Conservation (phyloP, 2,113 vertebrate species). For the Platysteira castanea region DNA sequence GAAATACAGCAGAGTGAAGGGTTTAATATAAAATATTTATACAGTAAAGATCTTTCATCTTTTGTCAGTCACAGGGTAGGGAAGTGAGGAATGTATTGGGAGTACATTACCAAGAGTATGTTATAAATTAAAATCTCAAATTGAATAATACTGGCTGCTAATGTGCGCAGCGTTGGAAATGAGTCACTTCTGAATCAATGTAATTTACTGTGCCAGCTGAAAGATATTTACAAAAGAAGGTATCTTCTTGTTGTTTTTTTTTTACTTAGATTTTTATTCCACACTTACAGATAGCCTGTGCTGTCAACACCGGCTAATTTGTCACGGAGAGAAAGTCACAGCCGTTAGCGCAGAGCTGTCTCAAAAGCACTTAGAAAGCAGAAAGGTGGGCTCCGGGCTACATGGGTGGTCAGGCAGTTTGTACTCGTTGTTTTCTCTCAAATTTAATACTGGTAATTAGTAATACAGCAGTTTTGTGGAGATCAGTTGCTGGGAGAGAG, state of each 20-base stretch:
- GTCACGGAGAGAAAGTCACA: not conserved
- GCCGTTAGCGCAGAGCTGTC: not conserved
- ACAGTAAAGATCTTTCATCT: conserved; percentile 80
- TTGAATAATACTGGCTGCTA: conserved; percentile 79
- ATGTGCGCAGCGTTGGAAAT: conserved; percentile 74
- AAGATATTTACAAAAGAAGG: conserved; percentile 73
- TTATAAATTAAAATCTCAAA: conserved; percentile 82
- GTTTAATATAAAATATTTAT: conserved; percentile 83
- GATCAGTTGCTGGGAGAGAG: not conserved
- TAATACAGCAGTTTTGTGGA: not conserved
- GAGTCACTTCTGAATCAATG: conserved; percentile 72
- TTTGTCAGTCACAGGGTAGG: conserved; percentile 75
- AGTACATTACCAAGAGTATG: conserved; percentile 80
- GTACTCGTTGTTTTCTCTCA: conserved; percentile 9
- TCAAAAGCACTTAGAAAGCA: conserved; percentile 5
- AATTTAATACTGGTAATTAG: not conserved
- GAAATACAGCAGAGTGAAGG: conserved; percentile 75
- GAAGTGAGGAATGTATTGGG: conserved; percentile 76
- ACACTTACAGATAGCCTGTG: not conserved
- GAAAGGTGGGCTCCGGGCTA: conserved; percentile 32
- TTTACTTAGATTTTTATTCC: conserved; percentile 47
- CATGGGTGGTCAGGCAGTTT: conserved; percentile 15
- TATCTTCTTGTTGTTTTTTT: conserved; percentile 41
- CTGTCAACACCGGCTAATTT: conserved; percentile 23
- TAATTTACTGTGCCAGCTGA: conserved; percentile 73